Evolutionary conservation across 2,113 vertebrate genomes (phyloP).

Genomic region (Paedocypris sp.): DNA sequence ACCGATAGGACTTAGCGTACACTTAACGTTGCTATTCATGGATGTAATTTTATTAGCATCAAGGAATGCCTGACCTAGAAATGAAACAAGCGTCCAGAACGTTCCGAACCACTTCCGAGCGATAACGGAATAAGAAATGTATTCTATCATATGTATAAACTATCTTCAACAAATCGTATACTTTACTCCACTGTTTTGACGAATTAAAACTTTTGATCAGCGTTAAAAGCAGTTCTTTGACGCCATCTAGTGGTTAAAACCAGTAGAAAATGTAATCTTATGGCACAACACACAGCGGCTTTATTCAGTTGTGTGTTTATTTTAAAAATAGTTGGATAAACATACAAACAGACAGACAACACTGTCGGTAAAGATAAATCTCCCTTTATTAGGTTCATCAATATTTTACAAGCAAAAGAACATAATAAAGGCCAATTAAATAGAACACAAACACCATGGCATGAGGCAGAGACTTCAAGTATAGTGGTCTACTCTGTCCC

Average conservation of each 20-base stretch:
- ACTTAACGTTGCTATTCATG: background rate
- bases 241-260: conserved; percentile 17
- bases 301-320: too few relatives aligned
- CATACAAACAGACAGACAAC: conserved; percentile 28
- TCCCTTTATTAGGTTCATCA: conserved; percentile 62
- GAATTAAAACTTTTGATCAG: background rate
- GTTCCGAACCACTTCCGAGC: too few relatives aligned
- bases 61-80: too few relatives aligned
- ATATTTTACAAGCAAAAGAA: conserved; percentile 65
- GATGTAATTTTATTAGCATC: conserved; percentile 7
- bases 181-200: background rate
- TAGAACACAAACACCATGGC: conserved; percentile 45
- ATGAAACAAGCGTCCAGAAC: too few relatives aligned
- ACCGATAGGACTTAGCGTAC: conserved; percentile 1
- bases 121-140: too few relatives aligned
- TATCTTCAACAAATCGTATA: too few relatives aligned
- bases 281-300: too few relatives aligned
- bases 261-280: too few relatives aligned
- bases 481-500: conserved; percentile 38
- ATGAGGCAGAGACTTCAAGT: conserved; percentile 51
- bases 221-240: background rate
- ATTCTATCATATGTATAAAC: too few relatives aligned
- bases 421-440: conserved; percentile 62
- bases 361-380: conserved; percentile 47
- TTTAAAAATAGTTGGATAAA: too few relatives aligned